Percentiles rank a stretch among this genome's conserved stretches.
Conservation (phyloP, 2,888 invertebrate species). For the Drosophila bunnanda region DNA sequence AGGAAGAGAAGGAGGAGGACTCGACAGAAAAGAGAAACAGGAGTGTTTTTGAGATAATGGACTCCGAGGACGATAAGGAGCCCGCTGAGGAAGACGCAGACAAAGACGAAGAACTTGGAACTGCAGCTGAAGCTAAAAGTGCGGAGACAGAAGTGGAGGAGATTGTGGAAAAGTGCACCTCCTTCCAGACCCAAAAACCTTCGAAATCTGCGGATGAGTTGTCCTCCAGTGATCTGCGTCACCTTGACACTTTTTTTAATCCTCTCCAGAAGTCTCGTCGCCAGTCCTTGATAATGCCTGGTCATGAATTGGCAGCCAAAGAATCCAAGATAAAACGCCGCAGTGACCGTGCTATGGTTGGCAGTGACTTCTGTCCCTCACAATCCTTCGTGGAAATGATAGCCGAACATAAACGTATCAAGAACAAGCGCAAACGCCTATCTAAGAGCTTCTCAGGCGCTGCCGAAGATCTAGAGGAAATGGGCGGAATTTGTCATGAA, state of each 20-base stretch:
- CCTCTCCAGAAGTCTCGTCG: slow-evolving; percentile 73
- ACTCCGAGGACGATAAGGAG: slow-evolving; percentile 22
- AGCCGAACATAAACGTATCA: slow-evolving; percentile 40
- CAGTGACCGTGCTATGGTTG: slow-evolving; percentile 45
- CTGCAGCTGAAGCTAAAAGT: background rate
- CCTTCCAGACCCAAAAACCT: background rate
- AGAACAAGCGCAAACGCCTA: slow-evolving; percentile 66
- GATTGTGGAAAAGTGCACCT: background rate
- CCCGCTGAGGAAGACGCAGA: background rate
- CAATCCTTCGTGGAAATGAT: slow-evolving; percentile 80
- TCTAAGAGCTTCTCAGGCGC: slow-evolving; percentile 78
- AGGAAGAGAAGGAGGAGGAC: background rate
- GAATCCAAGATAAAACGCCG: slow-evolving; percentile 54
- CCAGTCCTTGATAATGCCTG: slow-evolving; percentile 65
- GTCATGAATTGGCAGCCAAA: slow-evolving; percentile 36
- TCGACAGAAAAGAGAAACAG: background rate
- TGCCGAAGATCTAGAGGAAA: slow-evolving; percentile 44
- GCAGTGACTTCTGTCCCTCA: slow-evolving; percentile 67
- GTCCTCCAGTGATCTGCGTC: slow-evolving; percentile 55
- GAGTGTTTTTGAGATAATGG: slow-evolving; percentile 23
- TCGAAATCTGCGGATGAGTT: slow-evolving; percentile 47
- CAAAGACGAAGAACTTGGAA: background rate
- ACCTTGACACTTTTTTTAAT: slow-evolving; percentile 68
- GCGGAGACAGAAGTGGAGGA: background rate
- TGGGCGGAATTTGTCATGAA: slow-evolving; percentile 29